Evolutionary conservation across 2,888 invertebrate genomes (phyloP), one percentile per base, ranked within the genome.

Genomic region (Cheilosia urbana): DNA sequence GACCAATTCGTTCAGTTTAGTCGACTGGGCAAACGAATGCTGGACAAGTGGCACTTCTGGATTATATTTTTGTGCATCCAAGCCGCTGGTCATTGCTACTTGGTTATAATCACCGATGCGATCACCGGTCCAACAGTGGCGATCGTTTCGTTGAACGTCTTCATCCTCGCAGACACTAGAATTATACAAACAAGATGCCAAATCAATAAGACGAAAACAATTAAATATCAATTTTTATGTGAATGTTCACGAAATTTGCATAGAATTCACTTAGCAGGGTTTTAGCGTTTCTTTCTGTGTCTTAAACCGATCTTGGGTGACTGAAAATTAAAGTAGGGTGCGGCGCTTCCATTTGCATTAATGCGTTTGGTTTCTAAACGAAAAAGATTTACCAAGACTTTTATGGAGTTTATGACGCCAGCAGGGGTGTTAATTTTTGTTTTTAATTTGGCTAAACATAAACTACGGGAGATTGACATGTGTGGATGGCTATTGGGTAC

Each of bases 41-140:
- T 89, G 84, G 60, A 90, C 91, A 79, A 90, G 88, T 87, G 92
- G 92, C 80, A 92, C 92, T 89, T 92, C 92, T 27, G 92, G 92
- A 89, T 92, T 92, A 84, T 92, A 92, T 69, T 91, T 91, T 88
- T 92, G 92, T 17, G 90, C 90, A 87, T 92, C 92, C 17, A 90
- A 88, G 34, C 91, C 91, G 19, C 90, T 88, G n/a, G 89, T 89
- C 88, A 92, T 91, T 63, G 91, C 89, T 75, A 91, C 88, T 88
- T 92, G 92, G 11, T 90, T 90, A 78, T 92, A 92, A 78, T 92
- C 92, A 9, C 92, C 92, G 40, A 92, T 87, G 17, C 91, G 91
- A 85, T 92, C 92, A 85, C 92, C 92, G 80, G 91, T 92, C 92
- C 92, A 92, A 89, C 92, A 92, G 87, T 91, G 89, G 77, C 89